Conservation (phyloP, 2,888 invertebrate genomes). For the Plebejus anna region DNA sequence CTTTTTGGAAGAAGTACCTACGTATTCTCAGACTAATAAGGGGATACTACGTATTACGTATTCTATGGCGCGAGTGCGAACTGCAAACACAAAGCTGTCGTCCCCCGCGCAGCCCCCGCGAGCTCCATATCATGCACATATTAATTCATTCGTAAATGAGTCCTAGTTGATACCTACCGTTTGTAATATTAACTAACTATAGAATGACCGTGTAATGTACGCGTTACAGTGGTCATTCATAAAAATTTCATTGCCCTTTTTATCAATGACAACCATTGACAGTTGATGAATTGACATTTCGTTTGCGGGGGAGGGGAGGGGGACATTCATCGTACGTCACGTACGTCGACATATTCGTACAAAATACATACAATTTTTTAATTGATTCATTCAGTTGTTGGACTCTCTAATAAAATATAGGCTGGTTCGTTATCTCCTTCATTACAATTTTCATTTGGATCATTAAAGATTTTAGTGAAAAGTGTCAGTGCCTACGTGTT, state of each 20-base stretch:
- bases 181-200: too few relatives aligned
- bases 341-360: constrained; percentile 1
- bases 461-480: constrained; percentile 37
- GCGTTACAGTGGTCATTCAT: neutral
- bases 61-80: too few relatives aligned
- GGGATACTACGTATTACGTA: too few relatives aligned
- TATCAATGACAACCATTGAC: constrained; percentile 2
- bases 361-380: constrained; percentile 10
- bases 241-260: neutral
- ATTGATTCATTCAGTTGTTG: constrained; percentile 34
- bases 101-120: too few relatives aligned
- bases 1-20: too few relatives aligned
- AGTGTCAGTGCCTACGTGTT: constrained; percentile 38
- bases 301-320: neutral
- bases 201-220: neutral
- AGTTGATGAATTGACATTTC: constrained; percentile 1
- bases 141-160: too few relatives aligned
- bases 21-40: too few relatives aligned
- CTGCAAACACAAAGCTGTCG: too few relatives aligned
- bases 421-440: constrained; percentile 31
- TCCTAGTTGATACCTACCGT: too few relatives aligned
- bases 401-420: constrained; percentile 33
- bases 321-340: neutral
- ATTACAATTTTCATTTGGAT: constrained; percentile 33
- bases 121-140: too few relatives aligned